Percentiles rank a stretch among this genome's conserved stretches.
Evolutionary conservation across 2,888 invertebrate genomes (phyloP).

Genomic region (Scaptomyza polygonia): DNA sequence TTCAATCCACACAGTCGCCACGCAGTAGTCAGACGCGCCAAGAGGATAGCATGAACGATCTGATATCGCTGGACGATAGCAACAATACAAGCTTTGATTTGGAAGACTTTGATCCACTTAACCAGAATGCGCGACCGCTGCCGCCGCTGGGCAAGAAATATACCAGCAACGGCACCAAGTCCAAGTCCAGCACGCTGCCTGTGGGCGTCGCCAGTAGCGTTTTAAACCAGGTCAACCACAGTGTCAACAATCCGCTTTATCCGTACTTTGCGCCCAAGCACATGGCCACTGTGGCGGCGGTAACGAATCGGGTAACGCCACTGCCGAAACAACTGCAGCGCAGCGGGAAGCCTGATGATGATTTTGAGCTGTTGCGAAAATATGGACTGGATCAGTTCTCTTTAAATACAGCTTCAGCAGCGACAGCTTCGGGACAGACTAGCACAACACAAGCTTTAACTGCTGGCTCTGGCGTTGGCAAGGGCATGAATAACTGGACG

Average conservation of each 20-base stretch:
- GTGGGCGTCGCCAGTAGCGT: slow-evolving; percentile 61
- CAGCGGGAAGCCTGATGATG: slow-evolving; percentile 80
- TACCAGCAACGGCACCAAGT: slow-evolving; percentile 33
- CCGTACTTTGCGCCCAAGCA: slow-evolving; percentile 85
- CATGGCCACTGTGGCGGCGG: slow-evolving; percentile 63
- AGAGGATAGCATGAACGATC: slow-evolving; percentile 86
- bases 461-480: slow-evolving; percentile 54
- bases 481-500: slow-evolving; percentile 83
- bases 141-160: slow-evolving; percentile 63
- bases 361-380: slow-evolving; percentile 83
- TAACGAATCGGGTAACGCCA: slow-evolving; percentile 60
- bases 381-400: slow-evolving; percentile 84
- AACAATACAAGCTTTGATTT: slow-evolving; percentile 86
- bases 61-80: slow-evolving; percentile 89
- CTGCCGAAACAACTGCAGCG: slow-evolving; percentile 65
- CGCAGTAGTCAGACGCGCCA: slow-evolving; percentile 55
- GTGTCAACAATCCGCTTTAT: slow-evolving; percentile 85
- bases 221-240: slow-evolving; percentile 59
- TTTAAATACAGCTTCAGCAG: slow-evolving; percentile 66
- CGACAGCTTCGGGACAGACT: slow-evolving; percentile 31
- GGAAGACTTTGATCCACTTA: slow-evolving; percentile 89
- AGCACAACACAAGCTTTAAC: slow-evolving; percentile 40
- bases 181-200: slow-evolving; percentile 82
- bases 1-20: slow-evolving; percentile 59
- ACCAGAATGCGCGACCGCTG: slow-evolving; percentile 84